Evolutionary conservation across 2,888 invertebrate genomes (phyloP).

Genomic region (Thumatha senex): DNA sequence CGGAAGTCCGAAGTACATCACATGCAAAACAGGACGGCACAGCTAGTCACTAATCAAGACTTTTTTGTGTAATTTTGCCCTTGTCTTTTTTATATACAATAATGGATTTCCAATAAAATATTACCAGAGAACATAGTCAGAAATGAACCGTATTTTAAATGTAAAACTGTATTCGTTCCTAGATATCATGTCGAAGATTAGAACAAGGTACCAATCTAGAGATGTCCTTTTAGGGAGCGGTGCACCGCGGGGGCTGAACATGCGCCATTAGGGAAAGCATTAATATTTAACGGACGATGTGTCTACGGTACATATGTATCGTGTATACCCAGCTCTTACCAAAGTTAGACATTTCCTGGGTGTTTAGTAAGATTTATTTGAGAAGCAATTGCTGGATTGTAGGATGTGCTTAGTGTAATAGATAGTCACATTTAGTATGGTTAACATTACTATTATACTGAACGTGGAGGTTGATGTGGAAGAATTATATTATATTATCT

Average conservation of each 20-base stretch:
- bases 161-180: conserved; percentile 39
- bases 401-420: not conserved
- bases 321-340: conserved; percentile 17
- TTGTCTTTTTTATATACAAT: not conserved
- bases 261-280: conserved; percentile 53
- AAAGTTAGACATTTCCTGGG: conserved; percentile 18
- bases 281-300: conserved; percentile 56
- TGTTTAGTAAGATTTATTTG: conserved; percentile 2
- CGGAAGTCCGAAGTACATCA: no score
- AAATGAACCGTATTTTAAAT: conserved; percentile 31
- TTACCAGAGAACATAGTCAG: conserved; percentile 17
- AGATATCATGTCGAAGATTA: conserved; percentile 43
- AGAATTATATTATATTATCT: no score
- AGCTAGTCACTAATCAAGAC: no score
- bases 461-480: no score
- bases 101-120: conserved; percentile 20
- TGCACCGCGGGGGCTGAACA: conserved; percentile 44
- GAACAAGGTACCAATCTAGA: conserved; percentile 55
- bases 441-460: not conserved
- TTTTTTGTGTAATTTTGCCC: no score
- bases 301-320: conserved; percentile 13
- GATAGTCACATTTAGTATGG: not conserved
- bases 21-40: no score
- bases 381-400: not conserved
- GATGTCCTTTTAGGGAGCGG: conserved; percentile 57